A percentile compares a stretch with the other conserved stretches of the same genome.
These are phyloP conservation scores for Alcedo atthis DNA, from an alignment of 2,797 vertebrate species.

Conservation along the genomic window DNA sequence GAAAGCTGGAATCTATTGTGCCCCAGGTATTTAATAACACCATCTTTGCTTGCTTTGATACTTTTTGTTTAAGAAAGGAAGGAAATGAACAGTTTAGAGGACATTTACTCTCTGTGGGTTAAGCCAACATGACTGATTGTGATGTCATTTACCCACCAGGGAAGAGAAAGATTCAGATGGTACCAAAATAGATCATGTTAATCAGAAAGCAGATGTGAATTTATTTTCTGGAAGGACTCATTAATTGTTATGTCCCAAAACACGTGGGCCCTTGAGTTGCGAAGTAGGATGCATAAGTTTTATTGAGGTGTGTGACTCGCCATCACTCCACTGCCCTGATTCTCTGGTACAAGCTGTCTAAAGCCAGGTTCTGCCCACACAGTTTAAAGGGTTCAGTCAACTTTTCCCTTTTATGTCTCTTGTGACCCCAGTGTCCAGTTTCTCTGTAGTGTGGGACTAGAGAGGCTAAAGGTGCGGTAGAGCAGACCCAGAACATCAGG, in stretches of 20 bases:
- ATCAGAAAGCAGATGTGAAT: background rate
- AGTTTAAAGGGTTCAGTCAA: background rate
- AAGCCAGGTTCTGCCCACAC: background rate
- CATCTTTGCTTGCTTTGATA: background rate
- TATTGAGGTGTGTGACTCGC: background rate
- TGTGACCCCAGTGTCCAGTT: background rate
- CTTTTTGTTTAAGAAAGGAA: background rate
- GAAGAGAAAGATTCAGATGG: conserved; percentile 5
- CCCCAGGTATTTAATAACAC: background rate
- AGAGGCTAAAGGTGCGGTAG: background rate
- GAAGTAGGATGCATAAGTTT: background rate
- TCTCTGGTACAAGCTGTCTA: background rate
- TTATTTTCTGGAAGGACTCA: conserved; percentile 41
- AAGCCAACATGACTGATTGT: conserved; percentile 40
- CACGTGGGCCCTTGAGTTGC: background rate
- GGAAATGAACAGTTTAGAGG: conserved; percentile 23
- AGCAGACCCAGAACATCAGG: background rate
- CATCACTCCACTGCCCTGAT: background rate
- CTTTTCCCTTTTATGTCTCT: background rate
- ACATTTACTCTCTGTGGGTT: conserved; percentile 31
- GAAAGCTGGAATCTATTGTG: background rate
- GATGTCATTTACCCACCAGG: conserved; percentile 48
- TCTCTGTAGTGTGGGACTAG: background rate
- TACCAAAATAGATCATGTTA: conserved; percentile 45
- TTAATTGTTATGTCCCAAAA: conserved; percentile 40